Conservation (phyloP, 1,140 invertebrate genomes). For the Drosophila miranda region DNA sequence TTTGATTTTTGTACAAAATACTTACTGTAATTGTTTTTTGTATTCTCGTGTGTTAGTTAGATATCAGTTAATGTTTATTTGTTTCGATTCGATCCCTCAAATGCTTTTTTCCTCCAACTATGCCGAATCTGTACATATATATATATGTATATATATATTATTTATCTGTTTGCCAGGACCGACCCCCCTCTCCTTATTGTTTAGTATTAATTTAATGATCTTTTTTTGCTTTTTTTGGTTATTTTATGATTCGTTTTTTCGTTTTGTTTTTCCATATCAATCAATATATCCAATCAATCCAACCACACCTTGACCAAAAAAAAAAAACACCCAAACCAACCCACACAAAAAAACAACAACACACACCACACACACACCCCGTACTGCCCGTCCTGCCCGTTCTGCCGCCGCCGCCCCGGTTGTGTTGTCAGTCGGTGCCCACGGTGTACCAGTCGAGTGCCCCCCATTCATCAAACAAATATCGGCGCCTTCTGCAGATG, state of each 20-base stretch:
- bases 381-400: slow-evolving; percentile 9
- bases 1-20: slow-evolving; percentile 36
- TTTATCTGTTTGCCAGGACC: slow-evolving; percentile 23
- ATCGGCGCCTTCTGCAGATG: slow-evolving; percentile 87
- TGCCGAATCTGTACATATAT: not conserved
- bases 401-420: slow-evolving; percentile 24
- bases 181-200: slow-evolving; percentile 14
- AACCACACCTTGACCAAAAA: slow-evolving; percentile 36
- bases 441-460: slow-evolving; percentile 77
- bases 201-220: slow-evolving; percentile 35
- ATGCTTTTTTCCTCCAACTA: not conserved
- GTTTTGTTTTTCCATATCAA: slow-evolving; percentile 68
- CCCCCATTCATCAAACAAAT: slow-evolving; percentile 68
- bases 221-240: slow-evolving; percentile 44
- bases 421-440: slow-evolving; percentile 81
- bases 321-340: slow-evolving; percentile 43
- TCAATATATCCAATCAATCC: slow-evolving; percentile 39
- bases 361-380: slow-evolving; percentile 37
- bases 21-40: too few species aligned
- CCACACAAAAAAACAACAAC: slow-evolving; percentile 33
- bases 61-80: slow-evolving; percentile 45
- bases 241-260: slow-evolving; percentile 71
- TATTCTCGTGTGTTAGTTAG: slow-evolving; percentile 23
- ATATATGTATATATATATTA: slow-evolving; percentile 7
- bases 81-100: not conserved